A percentile compares a stretch with the other conserved stretches of the same genome.
These are phyloP conservation scores for Parthenolecanium corni DNA, from an alignment of 2,888 invertebrate genomes.

Conservation along the genomic window DNA sequence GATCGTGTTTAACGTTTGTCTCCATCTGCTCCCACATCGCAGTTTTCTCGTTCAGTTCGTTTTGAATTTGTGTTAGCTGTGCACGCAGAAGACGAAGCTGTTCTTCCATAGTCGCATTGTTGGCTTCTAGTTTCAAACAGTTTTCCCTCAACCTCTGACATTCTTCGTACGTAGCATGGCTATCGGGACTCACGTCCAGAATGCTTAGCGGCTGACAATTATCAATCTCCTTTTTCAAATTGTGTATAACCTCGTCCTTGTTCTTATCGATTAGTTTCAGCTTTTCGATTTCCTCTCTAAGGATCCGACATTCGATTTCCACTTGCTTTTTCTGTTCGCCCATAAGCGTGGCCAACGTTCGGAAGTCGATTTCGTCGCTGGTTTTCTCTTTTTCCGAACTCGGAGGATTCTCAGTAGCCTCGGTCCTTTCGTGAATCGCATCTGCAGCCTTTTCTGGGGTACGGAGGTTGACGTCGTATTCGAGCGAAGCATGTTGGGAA, in stretches of 20 bases:
- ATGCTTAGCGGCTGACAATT: neutral
- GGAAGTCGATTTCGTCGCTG: neutral
- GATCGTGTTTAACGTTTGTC: slow-evolving; percentile 14
- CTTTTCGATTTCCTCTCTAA: slow-evolving; percentile 4
- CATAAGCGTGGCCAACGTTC: neutral
- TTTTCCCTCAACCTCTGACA: slow-evolving; percentile 46
- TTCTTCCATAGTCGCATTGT: slow-evolving; percentile 28
- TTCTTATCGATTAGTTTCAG: slow-evolving; percentile 3
- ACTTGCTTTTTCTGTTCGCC: slow-evolving; percentile 8
- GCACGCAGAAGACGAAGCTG: slow-evolving; percentile 30
- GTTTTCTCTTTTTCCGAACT: neutral
- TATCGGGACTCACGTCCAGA: neutral
- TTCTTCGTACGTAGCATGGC: slow-evolving; percentile 48
- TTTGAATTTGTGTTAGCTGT: slow-evolving; percentile 31
- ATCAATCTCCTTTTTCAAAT: neutral
- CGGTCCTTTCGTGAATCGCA: neutral
- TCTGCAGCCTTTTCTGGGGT: neutral
- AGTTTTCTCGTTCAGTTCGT: slow-evolving; percentile 30
- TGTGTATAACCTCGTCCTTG: slow-evolving; percentile 14
- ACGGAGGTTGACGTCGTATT: slow-evolving; percentile 2
- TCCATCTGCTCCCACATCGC: slow-evolving; percentile 9
- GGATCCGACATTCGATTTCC: neutral
- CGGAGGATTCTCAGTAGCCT: neutral
- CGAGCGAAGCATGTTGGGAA: slow-evolving; percentile 34
- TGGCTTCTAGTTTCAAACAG: slow-evolving; percentile 42